phyloP scores from a whole-genome alignment of 1,140 invertebrate genomes.

The Drosophila lini region DNA sequence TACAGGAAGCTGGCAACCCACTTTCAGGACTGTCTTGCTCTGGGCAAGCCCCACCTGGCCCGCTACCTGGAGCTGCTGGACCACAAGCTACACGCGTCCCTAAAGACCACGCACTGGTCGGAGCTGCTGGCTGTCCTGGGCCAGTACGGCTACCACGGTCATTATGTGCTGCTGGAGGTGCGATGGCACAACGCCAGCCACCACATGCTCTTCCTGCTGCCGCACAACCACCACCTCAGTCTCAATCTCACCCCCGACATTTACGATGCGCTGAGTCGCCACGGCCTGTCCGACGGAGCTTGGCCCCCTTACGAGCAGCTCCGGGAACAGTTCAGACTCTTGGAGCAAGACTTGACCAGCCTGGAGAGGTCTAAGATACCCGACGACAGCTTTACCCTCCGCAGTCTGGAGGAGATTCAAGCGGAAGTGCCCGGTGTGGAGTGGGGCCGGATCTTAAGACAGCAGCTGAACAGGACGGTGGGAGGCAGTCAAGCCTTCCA shows the following conservation, averaged over 20 bases:
- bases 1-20: conserved; percentile 53
- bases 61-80: conserved; percentile 55
- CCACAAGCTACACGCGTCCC: not conserved
- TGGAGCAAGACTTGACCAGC: conserved; percentile 27
- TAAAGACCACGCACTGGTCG: conserved; percentile 39
- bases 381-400: conserved; percentile 34
- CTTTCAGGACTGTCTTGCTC: conserved; percentile 44
- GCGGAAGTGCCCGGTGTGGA: conserved; percentile 40
- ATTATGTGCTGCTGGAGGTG: conserved; percentile 54
- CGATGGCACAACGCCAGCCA: conserved; percentile 56
- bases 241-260: conserved; percentile 51
- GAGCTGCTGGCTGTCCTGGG: conserved; percentile 56
- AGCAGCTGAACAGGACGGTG: conserved; percentile 35
- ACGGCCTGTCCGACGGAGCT: not conserved
- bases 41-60: conserved; percentile 23
- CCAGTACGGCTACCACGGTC: conserved; percentile 59
- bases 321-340: conserved; percentile 6
- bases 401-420: conserved; percentile 41
- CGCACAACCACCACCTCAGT: conserved; percentile 54
- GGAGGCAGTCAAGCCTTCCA: conserved; percentile 33
- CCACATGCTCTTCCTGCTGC: conserved; percentile 57
- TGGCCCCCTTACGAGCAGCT: conserved; percentile 25
- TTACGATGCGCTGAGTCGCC: conserved; percentile 29
- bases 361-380: conserved; percentile 15
- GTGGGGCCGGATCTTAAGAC: conserved; percentile 35